Evolutionary conservation across 2,797 vertebrate species (phyloP).

Genomic region (Labeo calbasu): DNA sequence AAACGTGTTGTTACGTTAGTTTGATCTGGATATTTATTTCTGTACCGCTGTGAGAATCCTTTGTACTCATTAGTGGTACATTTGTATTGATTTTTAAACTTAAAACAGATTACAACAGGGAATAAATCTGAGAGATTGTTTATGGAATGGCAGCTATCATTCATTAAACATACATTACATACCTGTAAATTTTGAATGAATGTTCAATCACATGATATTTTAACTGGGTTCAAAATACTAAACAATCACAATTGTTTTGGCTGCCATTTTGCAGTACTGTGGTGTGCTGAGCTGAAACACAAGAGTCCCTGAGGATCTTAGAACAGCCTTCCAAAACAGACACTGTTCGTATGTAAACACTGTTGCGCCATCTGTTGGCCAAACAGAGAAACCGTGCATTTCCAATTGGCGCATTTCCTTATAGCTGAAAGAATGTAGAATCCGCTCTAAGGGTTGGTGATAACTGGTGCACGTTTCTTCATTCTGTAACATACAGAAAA

Average conservation of each 20-base stretch:
- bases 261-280: constrained; percentile 71
- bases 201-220: not conserved
- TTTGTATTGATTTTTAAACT: constrained; percentile 33
- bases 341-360: constrained; percentile 9
- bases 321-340: constrained; percentile 53
- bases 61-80: not conserved
- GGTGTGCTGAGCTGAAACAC: constrained; percentile 63
- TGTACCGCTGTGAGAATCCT: not conserved
- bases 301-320: constrained; percentile 65
- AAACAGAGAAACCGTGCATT: not conserved
- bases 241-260: constrained; percentile 50
- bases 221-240: not conserved
- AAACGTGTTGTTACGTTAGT: not conserved
- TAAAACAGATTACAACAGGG: not conserved
- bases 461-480: not conserved
- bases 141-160: not conserved
- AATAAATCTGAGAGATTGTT: not conserved
- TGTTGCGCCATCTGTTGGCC: constrained; percentile 55
- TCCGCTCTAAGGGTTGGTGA: not conserved
- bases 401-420: constrained; percentile 47
- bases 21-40: not conserved
- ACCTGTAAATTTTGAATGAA: not conserved
- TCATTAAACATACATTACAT: not conserved
- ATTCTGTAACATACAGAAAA: constrained; percentile 2
- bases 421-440: not conserved